These are phyloP conservation scores for Drosophila subobscura DNA, from an alignment of 1,140 invertebrate genomes.

Conservation along the genomic window DNA sequence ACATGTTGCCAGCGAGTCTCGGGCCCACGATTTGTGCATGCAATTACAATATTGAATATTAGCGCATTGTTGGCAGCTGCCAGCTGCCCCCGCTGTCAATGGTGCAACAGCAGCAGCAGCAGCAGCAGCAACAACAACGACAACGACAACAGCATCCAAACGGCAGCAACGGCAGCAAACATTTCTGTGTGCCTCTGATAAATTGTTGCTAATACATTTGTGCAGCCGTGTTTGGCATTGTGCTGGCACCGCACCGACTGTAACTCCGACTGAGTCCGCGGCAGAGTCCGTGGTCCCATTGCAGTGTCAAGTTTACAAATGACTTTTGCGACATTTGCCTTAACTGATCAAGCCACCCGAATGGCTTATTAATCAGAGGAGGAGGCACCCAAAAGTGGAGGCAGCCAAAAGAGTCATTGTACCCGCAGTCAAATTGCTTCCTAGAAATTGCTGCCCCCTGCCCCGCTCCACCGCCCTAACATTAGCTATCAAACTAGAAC, in stretches of 20 bases:
- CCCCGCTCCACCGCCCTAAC: not conserved
- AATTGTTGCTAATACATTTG: slow-evolving; percentile 79
- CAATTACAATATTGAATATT: slow-evolving; percentile 83
- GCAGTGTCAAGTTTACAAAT: slow-evolving; percentile 82
- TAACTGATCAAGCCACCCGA: slow-evolving; percentile 53
- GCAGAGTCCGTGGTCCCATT: slow-evolving; percentile 46
- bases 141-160: slow-evolving; percentile 22
- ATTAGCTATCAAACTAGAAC: slow-evolving; percentile 73
- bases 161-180: slow-evolving; percentile 25
- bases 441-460: slow-evolving; percentile 24
- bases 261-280: no score
- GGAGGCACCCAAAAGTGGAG: slow-evolving; percentile 10
- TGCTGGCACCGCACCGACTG: slow-evolving; percentile 8
- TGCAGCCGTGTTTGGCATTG: slow-evolving; percentile 56
- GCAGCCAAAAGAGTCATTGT: slow-evolving; percentile 60
- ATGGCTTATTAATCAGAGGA: slow-evolving; percentile 68
- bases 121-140: slow-evolving; percentile 37
- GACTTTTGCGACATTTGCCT: slow-evolving; percentile 73
- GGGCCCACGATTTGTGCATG: slow-evolving; percentile 75
- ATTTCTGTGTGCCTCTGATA: slow-evolving; percentile 60
- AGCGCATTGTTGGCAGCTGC: slow-evolving; percentile 71
- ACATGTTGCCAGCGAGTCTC: slow-evolving; percentile 33
- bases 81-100: slow-evolving; percentile 71
- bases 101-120: slow-evolving; percentile 30
- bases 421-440: slow-evolving; percentile 61